Evolutionary conservation across 2,113 vertebrate species (phyloP).

Genomic region (Rhineura floridana): DNA sequence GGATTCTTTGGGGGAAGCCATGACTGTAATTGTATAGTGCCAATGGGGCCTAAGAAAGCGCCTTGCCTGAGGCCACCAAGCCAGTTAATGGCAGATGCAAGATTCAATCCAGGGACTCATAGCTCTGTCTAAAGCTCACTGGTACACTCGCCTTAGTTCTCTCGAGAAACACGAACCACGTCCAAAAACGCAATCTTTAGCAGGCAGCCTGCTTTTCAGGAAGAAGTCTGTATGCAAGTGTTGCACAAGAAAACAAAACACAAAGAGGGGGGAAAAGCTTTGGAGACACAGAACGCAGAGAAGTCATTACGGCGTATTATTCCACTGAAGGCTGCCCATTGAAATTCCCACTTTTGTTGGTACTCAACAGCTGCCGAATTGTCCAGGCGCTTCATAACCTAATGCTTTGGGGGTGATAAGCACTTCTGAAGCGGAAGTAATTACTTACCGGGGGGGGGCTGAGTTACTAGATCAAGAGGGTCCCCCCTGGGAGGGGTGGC

Average conservation of each 20-base stretch:
- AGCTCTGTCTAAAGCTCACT: neutral
- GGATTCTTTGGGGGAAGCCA: too few species aligned
- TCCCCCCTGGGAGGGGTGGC: too few species aligned
- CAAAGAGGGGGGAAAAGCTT: neutral
- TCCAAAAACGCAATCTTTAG: neutral
- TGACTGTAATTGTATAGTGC: too few species aligned
- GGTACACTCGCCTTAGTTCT: neutral
- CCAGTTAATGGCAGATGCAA: neutral
- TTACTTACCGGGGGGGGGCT: neutral
- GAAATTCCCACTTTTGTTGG: neutral
- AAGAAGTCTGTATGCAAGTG: neutral
- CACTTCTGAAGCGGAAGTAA: neutral
- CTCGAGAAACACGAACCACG: neutral
- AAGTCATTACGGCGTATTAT: neutral
- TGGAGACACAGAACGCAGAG: neutral
- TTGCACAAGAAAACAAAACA: neutral
- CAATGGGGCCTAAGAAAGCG: neutral
- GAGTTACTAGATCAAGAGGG: too few species aligned
- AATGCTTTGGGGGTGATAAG: too few species aligned
- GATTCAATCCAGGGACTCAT: neutral
- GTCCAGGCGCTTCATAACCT: too few species aligned
- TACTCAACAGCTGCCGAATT: neutral
- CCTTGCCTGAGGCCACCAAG: neutral
- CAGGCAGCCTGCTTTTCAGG: fast-evolving
- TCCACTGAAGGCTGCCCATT: neutral